Conservation (phyloP, 2,888 invertebrate species). For the Drosophila melanosoma region DNA sequence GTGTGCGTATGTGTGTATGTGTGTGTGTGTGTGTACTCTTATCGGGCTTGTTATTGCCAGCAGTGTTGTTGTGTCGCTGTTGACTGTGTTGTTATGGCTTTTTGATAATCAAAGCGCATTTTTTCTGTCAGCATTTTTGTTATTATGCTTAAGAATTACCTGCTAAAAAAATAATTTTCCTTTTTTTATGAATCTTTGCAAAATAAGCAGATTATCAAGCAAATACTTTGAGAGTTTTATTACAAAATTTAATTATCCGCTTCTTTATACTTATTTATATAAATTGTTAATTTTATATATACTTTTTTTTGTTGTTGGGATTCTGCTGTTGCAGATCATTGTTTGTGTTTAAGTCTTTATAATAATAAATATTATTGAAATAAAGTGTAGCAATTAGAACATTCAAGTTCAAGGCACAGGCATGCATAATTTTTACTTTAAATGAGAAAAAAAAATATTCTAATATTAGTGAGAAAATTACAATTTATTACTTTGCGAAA, state of each 20-base stretch:
- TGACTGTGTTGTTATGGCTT: slow-evolving; percentile 40
- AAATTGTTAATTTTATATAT: not conserved
- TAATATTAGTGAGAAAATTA: not conserved
- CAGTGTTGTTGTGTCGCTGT: slow-evolving; percentile 19
- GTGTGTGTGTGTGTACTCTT: slow-evolving; percentile 25
- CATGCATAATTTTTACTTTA: not conserved
- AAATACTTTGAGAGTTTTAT: not conserved
- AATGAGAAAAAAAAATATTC: not conserved
- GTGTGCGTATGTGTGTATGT: slow-evolving; percentile 7
- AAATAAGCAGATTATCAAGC: not conserved
- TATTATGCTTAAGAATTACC: slow-evolving; percentile 27
- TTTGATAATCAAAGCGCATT: slow-evolving; percentile 64
- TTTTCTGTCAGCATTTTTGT: slow-evolving; percentile 8
- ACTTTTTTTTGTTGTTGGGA: not conserved
- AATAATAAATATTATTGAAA: slow-evolving; percentile 20
- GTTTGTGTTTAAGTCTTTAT: not conserved
- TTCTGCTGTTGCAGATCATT: not conserved
- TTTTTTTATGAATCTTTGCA: not conserved
- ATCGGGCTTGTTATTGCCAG: slow-evolving; percentile 46
- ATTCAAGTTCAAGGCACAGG: not conserved
- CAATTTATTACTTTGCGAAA: not conserved
- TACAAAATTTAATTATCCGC: not conserved
- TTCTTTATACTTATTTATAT: not conserved
- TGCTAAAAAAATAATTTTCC: slow-evolving; percentile 4
- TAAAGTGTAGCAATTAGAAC: slow-evolving; percentile 26